A percentile compares a stretch with the other conserved stretches of the same genome.
Evolutionary conservation across 2,888 invertebrate genomes (phyloP).

Genomic region (Apotomis capreana): DNA sequence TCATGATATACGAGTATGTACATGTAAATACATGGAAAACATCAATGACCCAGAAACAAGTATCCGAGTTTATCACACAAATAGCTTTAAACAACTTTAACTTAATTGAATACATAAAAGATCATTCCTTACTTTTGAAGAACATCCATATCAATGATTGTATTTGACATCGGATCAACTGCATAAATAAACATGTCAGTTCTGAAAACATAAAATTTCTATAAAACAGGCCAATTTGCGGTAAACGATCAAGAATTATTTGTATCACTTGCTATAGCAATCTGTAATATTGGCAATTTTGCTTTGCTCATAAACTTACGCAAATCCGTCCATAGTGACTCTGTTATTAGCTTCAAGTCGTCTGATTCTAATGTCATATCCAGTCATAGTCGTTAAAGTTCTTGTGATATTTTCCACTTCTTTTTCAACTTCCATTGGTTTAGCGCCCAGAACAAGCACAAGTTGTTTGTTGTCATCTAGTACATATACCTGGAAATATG

Average conservation of each 20-base stretch:
- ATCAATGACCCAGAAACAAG: too few relatives aligned
- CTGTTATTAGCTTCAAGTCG: conserved; percentile 90
- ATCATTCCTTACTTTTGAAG: conserved; percentile 86
- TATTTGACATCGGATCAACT: conserved; percentile 91
- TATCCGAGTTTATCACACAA: too few relatives aligned
- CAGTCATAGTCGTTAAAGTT: conserved; percentile 88
- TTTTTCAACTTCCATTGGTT: conserved; percentile 89
- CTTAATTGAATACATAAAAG: too few relatives aligned
- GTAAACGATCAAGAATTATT: too few relatives aligned
- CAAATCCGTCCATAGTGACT: conserved; percentile 85
- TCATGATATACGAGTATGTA: too few relatives aligned
- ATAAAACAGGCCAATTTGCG: not conserved
- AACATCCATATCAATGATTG: conserved; percentile 91
- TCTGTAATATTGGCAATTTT: not conserved
- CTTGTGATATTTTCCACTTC: conserved; percentile 87
- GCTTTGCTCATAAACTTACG: conserved; percentile 80
- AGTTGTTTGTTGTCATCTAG: conserved; percentile 91
- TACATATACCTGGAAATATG: conserved; percentile 87
- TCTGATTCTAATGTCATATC: conserved; percentile 90
- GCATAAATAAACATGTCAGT: conserved; percentile 94
- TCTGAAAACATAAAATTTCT: conserved; percentile 75
- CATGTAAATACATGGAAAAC: too few relatives aligned
- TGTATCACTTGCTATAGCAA: not conserved
- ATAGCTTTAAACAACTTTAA: too few relatives aligned
- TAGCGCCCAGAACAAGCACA: conserved; percentile 89